Percentiles rank a stretch among this genome's conserved stretches.
These are phyloP conservation scores for Ivindomyrus marchei DNA, from an alignment of 2,113 vertebrate genomes.

Conservation along the genomic window DNA sequence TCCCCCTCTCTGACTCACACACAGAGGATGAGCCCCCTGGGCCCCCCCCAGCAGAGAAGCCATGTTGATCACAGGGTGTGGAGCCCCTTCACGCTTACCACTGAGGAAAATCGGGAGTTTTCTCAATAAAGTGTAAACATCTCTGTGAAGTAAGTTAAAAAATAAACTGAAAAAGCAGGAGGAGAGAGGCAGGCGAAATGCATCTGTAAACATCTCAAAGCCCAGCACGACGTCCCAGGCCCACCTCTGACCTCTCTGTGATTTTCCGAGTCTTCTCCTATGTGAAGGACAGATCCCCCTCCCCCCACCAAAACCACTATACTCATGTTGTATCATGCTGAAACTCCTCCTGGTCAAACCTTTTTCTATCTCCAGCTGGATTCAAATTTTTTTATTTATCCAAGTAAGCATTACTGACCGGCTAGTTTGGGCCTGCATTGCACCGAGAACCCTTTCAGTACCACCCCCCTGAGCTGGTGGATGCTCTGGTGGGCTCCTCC, in stretches of 20 bases:
- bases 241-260: not conserved
- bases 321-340: not conserved
- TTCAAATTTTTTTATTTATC: not conserved
- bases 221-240: slow-evolving; percentile 32
- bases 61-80: not conserved
- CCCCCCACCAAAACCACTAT: not conserved
- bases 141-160: slow-evolving; percentile 50
- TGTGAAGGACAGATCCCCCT: not conserved
- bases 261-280: not conserved
- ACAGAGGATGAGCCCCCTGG: slow-evolving; percentile 26
- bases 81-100: slow-evolving; percentile 16
- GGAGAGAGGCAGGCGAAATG: slow-evolving; percentile 45
- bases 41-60: not conserved
- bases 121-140: slow-evolving; percentile 50
- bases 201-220: slow-evolving; percentile 62
- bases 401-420: not conserved
- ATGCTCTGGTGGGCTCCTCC: not conserved
- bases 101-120: slow-evolving; percentile 33
- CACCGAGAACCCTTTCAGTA: not conserved
- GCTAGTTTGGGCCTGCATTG: not conserved
- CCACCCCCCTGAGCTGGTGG: not conserved
- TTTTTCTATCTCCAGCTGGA: not conserved
- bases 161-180: slow-evolving; percentile 44
- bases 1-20: not conserved
- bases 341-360: not conserved